Percentiles rank a stretch among this genome's conserved stretches.
Evolutionary conservation across 2,888 invertebrate genomes (phyloP).

Genomic region (Tridacna gigas): DNA sequence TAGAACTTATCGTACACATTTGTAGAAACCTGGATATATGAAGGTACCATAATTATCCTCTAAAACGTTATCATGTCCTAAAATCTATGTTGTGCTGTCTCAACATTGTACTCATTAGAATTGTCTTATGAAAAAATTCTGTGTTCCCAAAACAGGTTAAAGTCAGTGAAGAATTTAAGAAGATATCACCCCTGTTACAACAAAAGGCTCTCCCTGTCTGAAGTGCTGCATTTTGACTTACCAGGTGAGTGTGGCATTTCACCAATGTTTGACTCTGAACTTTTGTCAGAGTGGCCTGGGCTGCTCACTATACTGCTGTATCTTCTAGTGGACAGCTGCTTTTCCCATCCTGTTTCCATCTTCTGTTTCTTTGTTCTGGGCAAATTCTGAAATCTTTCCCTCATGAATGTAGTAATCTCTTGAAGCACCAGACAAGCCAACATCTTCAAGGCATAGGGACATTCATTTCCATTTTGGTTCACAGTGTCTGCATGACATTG

Average conservation of each 20-base stretch:
- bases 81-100: too few species aligned
- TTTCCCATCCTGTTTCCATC: slow-evolving; percentile 80
- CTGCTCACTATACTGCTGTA: slow-evolving; percentile 98
- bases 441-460: slow-evolving; percentile 91
- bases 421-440: slow-evolving; percentile 97
- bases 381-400: slow-evolving; percentile 95
- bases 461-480: slow-evolving; percentile 85
- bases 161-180: too few species aligned
- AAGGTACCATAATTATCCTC: too few species aligned
- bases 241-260: slow-evolving; percentile 76
- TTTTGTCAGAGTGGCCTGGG: slow-evolving; percentile 91
- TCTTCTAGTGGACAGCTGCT: slow-evolving; percentile 87
- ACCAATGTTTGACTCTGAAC: slow-evolving; percentile 80
- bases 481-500: slow-evolving; percentile 78
- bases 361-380: slow-evolving; percentile 85
- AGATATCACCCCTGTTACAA: background rate
- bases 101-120: too few species aligned
- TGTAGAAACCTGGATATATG: too few species aligned
- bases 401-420: slow-evolving; percentile 98
- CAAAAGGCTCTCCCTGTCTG: background rate
- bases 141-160: too few species aligned
- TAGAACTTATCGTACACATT: too few species aligned
- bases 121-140: too few species aligned
- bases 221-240: slow-evolving; percentile 1
- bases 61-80: too few species aligned